phyloP scores from a whole-genome alignment of 2,888 invertebrate genomes.

The Archaeoteleia sp. region DNA sequence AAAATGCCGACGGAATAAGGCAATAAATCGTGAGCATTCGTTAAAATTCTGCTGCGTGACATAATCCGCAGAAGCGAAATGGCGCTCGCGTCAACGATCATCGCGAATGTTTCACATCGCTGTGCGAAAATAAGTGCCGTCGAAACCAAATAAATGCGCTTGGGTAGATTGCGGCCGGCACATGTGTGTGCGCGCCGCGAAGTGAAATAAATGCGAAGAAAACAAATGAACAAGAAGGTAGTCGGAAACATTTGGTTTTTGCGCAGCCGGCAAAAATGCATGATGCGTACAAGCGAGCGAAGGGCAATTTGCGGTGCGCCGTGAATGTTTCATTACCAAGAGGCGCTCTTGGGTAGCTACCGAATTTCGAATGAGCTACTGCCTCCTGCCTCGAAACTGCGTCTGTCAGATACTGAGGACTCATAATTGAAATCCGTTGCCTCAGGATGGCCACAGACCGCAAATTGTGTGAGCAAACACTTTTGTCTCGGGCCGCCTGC shows the following conservation, averaged over 20 bases:
- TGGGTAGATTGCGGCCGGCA: no score
- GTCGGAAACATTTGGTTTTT: slow-evolving; percentile 44
- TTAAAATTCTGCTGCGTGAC: slow-evolving; percentile 7
- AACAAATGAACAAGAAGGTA: slow-evolving; percentile 11
- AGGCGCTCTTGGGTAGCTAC: slow-evolving; percentile 70
- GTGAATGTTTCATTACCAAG: slow-evolving; percentile 74
- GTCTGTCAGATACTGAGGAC: slow-evolving; percentile 65
- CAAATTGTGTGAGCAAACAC: slow-evolving; percentile 72
- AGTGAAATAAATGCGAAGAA: slow-evolving; percentile 34
- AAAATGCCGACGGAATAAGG: not conserved
- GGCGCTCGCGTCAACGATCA: slow-evolving; percentile 5
- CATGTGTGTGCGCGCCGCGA: not conserved
- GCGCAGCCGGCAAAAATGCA: slow-evolving; percentile 41
- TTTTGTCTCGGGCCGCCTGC: slow-evolving; percentile 69
- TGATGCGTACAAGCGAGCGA: slow-evolving; percentile 31
- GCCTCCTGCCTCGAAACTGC: slow-evolving; percentile 55
- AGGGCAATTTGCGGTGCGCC: slow-evolving; percentile 71
- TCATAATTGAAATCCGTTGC: slow-evolving; percentile 74
- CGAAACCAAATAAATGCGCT: not conserved
- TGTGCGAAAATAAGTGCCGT: slow-evolving; percentile 40
- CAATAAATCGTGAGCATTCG: slow-evolving; percentile 30
- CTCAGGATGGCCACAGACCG: slow-evolving; percentile 66
- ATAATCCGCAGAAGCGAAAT: slow-evolving; percentile 15
- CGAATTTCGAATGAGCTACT: slow-evolving; percentile 74
- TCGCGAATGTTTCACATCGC: no score